Percentiles rank a stretch among this genome's conserved stretches.
Evolutionary conservation across 2,113 vertebrate genomes (phyloP).

Genomic region (Hippocampus mohnikei): DNA sequence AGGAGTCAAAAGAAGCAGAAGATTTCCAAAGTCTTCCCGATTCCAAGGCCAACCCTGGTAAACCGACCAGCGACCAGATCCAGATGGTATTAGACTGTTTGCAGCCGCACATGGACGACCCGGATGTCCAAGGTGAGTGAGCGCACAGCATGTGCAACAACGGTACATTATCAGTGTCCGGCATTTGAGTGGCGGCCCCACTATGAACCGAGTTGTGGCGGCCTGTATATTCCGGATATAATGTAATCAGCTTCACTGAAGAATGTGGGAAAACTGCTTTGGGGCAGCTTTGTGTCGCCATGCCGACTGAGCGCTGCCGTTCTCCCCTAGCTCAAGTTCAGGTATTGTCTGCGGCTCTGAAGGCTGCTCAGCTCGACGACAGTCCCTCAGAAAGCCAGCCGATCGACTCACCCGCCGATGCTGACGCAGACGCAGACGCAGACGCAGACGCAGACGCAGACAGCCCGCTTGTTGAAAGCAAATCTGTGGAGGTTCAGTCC

Average conservation of each 20-base stretch:
- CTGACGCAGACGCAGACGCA: too few relatives aligned
- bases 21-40: constrained; percentile 24
- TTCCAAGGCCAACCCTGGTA: constrained; percentile 42
- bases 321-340: constrained; percentile 78
- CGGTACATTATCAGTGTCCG: too few relatives aligned
- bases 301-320: neutral
- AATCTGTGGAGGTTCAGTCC: constrained; percentile 43
- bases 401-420: constrained; percentile 23
- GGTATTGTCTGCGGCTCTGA: constrained; percentile 81
- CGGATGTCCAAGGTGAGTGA: constrained; percentile 83
- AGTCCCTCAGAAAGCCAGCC: constrained; percentile 30
- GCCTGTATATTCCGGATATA: too few relatives aligned
- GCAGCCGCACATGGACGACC: constrained; percentile 81
- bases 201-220: too few relatives aligned
- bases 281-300: too few relatives aligned
- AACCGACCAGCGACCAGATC: constrained; percentile 79
- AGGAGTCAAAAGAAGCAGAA: constrained; percentile 32
- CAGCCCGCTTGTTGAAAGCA: constrained; percentile 17
- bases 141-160: neutral
- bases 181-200: too few relatives aligned
- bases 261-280: too few relatives aligned
- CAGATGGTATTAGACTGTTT: constrained; percentile 83
- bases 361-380: constrained; percentile 76
- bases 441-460: too few relatives aligned
- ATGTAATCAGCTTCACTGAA: too few relatives aligned